A percentile compares a stretch with the other conserved stretches of the same genome.
These are phyloP conservation scores for Spodoptera exigua DNA, from an alignment of 2,888 invertebrate species.

Conservation along the genomic window DNA sequence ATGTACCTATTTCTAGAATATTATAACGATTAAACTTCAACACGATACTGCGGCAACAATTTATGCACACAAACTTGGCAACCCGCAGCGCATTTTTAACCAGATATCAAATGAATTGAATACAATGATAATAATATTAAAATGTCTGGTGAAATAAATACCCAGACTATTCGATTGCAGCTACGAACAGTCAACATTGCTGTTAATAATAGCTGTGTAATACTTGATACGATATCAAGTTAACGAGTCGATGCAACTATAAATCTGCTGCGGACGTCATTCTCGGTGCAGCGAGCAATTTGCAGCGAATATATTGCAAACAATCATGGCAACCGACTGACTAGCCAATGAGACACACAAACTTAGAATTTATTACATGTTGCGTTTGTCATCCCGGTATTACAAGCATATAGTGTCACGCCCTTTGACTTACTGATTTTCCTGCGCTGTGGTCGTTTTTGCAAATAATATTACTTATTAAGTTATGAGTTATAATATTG, in stretches of 20 bases:
- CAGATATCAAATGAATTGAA: constrained; percentile 43
- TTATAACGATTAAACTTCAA: constrained; percentile 19
- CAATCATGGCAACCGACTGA: constrained; percentile 60
- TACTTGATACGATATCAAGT: constrained; percentile 73
- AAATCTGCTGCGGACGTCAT: constrained; percentile 81
- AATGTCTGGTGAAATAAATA: constrained; percentile 50
- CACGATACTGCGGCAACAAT: constrained; percentile 17
- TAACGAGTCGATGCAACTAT: constrained; percentile 81
- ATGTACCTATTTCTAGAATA: constrained; percentile 26
- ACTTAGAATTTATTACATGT: constrained; percentile 54
- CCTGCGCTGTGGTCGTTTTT: constrained; percentile 27
- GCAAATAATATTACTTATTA: too few species aligned
- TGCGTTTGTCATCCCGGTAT: constrained; percentile 48
- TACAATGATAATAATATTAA: constrained; percentile 43
- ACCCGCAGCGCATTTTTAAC: constrained; percentile 30
- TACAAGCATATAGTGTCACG: constrained; percentile 39
- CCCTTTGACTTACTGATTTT: constrained; percentile 31
- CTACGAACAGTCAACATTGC: constrained; percentile 45
- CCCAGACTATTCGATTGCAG: constrained; percentile 52
- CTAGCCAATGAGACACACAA: constrained; percentile 60
- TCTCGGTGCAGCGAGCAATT: constrained; percentile 70
- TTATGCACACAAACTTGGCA: constrained; percentile 42
- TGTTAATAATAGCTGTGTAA: constrained; percentile 59
- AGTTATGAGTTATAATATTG: too few species aligned
- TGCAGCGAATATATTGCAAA: constrained; percentile 69